Conservation (phyloP, 2,113 vertebrate species). For the Thinocorus orbignyianus region DNA sequence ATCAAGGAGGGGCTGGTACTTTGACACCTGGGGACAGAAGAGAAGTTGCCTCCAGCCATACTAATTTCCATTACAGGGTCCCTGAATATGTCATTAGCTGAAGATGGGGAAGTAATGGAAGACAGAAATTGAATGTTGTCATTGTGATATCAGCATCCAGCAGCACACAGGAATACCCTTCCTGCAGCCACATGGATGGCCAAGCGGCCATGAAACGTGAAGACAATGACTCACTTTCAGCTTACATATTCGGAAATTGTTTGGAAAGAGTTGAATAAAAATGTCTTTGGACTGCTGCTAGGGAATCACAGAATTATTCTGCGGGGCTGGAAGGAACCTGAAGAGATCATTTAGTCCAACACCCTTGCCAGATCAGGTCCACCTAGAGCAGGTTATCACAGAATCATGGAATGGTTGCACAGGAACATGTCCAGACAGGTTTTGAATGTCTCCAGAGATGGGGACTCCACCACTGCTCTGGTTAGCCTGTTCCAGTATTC, state of each 20-base stretch:
- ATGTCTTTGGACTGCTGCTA: neutral
- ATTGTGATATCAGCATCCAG: neutral
- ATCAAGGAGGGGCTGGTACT: neutral
- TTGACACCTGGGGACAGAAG: neutral
- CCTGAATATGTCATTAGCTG: neutral
- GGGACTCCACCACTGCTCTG: too few species aligned
- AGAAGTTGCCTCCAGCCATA: neutral
- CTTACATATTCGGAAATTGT: neutral
- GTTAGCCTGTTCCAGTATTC: too few species aligned
- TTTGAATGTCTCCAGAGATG: too few species aligned
- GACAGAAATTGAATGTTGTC: neutral
- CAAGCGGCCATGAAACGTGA: neutral
- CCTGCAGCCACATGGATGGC: neutral
- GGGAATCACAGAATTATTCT: too few species aligned
- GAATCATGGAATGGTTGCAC: too few species aligned
- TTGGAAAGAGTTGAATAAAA: neutral
- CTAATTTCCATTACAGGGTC: neutral
- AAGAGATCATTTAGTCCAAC: too few species aligned
- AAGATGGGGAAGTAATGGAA: neutral
- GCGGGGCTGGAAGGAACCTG: too few species aligned
- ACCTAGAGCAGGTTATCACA: too few species aligned
- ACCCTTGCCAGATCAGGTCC: too few species aligned
- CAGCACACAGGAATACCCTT: neutral
- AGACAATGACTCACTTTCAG: neutral
- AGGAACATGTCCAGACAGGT: too few species aligned